Percentiles rank a stretch among this genome's conserved stretches.
Conservation (phyloP, 2,797 vertebrate genomes). For the Alcedo quadribrachys region DNA sequence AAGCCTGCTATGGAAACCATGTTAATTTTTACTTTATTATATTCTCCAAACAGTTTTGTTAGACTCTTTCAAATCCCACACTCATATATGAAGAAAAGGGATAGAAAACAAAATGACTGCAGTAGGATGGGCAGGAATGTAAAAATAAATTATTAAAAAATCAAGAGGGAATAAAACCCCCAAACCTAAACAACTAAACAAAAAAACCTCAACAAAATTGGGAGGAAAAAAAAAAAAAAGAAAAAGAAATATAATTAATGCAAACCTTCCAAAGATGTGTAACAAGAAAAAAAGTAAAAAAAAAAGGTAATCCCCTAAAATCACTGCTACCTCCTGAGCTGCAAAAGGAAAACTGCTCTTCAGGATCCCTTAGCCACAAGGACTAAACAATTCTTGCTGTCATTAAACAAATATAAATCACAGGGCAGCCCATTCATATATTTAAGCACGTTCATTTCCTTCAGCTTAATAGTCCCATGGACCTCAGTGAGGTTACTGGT, state of each 20-base stretch:
- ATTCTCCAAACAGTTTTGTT: neutral
- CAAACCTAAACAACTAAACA: neutral
- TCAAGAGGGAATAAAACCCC: neutral
- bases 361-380: neutral
- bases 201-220: neutral
- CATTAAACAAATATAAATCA: neutral
- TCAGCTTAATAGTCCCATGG: neutral
- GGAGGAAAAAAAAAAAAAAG: accelerated
- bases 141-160: neutral
- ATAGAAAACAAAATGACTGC: neutral
- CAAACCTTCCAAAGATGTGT: neutral
- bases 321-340: neutral
- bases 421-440: neutral
- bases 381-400: neutral
- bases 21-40: neutral
- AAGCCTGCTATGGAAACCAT: neutral
- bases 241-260: neutral
- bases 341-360: neutral
- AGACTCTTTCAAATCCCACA: neutral
- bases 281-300: neutral
- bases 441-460: neutral
- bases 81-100: neutral
- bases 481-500: neutral
- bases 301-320: neutral
- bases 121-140: neutral